Percentiles rank a stretch among this genome's conserved stretches.
Conservation (phyloP, 2,797 vertebrate genomes). For the Cygnus olor region DNA sequence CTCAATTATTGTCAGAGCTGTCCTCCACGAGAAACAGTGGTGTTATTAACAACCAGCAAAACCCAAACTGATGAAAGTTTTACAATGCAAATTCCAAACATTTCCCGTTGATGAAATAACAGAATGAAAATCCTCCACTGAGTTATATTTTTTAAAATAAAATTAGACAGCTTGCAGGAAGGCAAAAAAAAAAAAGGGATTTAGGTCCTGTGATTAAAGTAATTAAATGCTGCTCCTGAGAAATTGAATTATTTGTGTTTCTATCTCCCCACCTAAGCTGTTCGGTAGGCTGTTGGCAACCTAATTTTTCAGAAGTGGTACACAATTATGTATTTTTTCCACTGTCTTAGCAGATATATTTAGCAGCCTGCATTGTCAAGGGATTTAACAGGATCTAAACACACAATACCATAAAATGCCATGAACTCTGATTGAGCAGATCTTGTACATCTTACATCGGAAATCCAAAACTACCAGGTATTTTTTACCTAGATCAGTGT, state of each 20-base stretch:
- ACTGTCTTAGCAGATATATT: background rate
- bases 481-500: background rate
- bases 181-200: background rate
- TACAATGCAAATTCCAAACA: constrained; percentile 61
- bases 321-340: background rate
- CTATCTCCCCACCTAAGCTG: background rate
- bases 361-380: background rate
- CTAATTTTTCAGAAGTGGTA: background rate
- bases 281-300: background rate
- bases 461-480: background rate
- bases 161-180: background rate
- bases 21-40: constrained; percentile 38
- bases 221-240: background rate
- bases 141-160: background rate
- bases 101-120: constrained; percentile 50
- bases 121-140: background rate
- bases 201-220: background rate
- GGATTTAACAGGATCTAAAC: background rate
- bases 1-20: background rate
- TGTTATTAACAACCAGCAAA: constrained; percentile 54
- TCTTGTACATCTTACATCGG: background rate
- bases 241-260: background rate
- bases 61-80: constrained; percentile 38
- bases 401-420: background rate
- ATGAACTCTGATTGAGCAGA: background rate